These are phyloP conservation scores for Cheilosia grossa DNA, from an alignment of 2,888 invertebrate genomes.

Conservation along the genomic window DNA sequence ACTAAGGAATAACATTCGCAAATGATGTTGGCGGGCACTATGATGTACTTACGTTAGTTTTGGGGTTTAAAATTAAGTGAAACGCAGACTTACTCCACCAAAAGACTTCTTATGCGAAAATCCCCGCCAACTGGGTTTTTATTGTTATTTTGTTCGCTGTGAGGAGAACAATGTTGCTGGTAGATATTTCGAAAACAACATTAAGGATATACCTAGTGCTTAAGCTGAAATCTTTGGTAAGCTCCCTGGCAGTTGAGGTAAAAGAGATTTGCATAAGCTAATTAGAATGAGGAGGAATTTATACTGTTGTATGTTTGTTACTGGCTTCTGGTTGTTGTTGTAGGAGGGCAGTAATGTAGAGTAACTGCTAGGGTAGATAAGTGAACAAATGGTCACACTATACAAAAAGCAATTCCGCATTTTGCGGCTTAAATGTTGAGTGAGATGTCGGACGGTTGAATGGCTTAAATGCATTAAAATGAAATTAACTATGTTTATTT, in stretches of 20 bases:
- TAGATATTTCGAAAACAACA: conserved; percentile 37
- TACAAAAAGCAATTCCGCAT: no score
- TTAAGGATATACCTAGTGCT: conserved; percentile 15
- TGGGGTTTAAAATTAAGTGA: conserved; percentile 9
- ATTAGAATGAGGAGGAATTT: conserved; percentile 5
- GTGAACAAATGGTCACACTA: no score
- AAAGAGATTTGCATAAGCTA: conserved; percentile 24
- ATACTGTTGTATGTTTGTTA: background rate
- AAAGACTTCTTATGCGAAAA: background rate
- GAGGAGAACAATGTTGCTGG: background rate
- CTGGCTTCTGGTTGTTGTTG: no score
- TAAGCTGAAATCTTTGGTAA: conserved; percentile 1
- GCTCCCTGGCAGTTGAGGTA: background rate
- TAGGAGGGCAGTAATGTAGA: no score
- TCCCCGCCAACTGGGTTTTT: background rate
- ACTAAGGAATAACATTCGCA: conserved; percentile 10
- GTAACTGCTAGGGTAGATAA: no score
- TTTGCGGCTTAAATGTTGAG: no score
- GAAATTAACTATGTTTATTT: no score
- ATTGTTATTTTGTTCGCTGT: conserved; percentile 13
- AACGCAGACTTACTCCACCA: background rate
- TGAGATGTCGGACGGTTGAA: no score
- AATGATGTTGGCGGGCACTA: conserved; percentile 36
- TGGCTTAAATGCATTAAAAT: no score
- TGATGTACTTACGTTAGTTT: conserved; percentile 33